Evolutionary conservation across 35 echinoderm and acorn worm species (phyloP).

Genomic region (Holothuria glaberrima): DNA sequence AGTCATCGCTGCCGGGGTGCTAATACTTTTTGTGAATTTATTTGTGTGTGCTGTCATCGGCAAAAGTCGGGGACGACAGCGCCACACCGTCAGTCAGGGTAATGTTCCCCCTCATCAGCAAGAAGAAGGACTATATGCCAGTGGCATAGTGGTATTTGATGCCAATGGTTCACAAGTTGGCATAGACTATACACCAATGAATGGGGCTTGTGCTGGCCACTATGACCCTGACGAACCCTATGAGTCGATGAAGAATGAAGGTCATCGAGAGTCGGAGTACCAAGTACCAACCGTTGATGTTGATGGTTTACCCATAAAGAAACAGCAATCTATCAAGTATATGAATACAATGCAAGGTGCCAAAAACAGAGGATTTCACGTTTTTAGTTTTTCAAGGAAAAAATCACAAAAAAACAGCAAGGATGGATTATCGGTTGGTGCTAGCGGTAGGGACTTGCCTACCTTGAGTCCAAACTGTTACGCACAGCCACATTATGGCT

Average conservation of each 20-base stretch:
- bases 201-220: background rate
- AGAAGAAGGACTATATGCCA: constrained; percentile 22
- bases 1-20: background rate
- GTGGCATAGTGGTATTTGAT: background rate
- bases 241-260: background rate
- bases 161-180: background rate
- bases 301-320: background rate
- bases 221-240: constrained; percentile 52
- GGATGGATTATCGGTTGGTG: background rate
- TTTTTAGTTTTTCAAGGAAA: constrained; percentile 38
- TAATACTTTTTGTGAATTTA: background rate
- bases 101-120: background rate
- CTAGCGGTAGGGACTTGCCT: background rate
- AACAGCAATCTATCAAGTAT: constrained; percentile 8
- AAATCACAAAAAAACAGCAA: constrained; percentile 3
- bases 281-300: constrained; percentile 22
- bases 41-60: constrained; percentile 9
- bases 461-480: constrained; percentile 18
- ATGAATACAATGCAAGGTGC: constrained; percentile 35
- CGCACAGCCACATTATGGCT: background rate
- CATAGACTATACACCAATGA: constrained; percentile 10
- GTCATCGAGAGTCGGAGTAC: constrained; percentile 8
- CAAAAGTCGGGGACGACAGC: background rate
- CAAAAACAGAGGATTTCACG: constrained; percentile 2
- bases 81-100: background rate